phyloP scores from a whole-genome alignment of 2,888 invertebrate genomes.

The Standfussiana lucernea region DNA sequence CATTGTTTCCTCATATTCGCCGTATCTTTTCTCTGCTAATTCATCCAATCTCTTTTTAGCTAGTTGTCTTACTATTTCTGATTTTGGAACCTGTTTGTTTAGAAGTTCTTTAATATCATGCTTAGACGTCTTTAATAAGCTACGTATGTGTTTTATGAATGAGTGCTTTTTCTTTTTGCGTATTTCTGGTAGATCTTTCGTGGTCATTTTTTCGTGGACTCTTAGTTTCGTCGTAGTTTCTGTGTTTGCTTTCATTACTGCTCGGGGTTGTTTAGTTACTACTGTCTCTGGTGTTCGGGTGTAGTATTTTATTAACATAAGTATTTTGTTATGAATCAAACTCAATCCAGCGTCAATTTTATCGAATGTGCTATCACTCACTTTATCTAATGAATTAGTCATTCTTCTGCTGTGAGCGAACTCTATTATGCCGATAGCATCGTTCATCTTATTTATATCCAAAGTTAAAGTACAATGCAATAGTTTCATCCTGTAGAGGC shows the following conservation, averaged over 20 bases:
- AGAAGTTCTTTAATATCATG: constrained; percentile 74
- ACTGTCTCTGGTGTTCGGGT: constrained; percentile 16
- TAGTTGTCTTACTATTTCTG: constrained; percentile 74
- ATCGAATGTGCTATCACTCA: constrained; percentile 67
- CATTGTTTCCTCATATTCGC: constrained; percentile 77
- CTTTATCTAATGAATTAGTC: constrained; percentile 64
- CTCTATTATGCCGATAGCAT: constrained; percentile 72
- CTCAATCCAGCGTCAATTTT: constrained; percentile 70
- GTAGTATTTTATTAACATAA: constrained; percentile 64
- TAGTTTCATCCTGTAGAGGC: constrained; percentile 76
- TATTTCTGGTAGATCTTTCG: constrained; percentile 11
- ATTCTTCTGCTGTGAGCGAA: constrained; percentile 76
- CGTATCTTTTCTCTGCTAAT: constrained; percentile 70
- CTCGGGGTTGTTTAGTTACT: background rate
- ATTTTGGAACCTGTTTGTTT: constrained; percentile 72
- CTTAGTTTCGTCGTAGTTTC: background rate
- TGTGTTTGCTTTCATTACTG: background rate
- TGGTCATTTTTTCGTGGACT: background rate
- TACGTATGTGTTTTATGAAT: constrained; percentile 77
- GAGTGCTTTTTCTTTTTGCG: constrained; percentile 71
- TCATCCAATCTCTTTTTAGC: constrained; percentile 74
- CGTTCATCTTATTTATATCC: constrained; percentile 77
- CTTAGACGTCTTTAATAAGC: constrained; percentile 76
- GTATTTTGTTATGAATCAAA: constrained; percentile 70
- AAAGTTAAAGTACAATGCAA: constrained; percentile 74